phyloP scores from a whole-genome alignment of 2,888 invertebrate genomes.

The Dicycla oo region DNA sequence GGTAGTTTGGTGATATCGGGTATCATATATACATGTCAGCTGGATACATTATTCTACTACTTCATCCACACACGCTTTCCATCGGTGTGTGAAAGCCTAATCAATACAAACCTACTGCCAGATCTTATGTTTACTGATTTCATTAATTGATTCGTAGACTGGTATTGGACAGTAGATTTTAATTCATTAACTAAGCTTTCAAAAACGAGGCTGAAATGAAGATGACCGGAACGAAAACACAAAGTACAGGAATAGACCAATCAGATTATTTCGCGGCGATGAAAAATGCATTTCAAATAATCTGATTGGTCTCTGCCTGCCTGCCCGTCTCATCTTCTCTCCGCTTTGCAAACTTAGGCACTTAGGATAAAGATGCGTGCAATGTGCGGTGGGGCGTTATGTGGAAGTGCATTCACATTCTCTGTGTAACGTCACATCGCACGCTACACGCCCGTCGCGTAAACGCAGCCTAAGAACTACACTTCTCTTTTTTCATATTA shows the following conservation, averaged over 20 bases:
- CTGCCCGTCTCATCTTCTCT: background rate
- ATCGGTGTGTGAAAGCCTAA: background rate
- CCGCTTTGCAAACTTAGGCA: background rate
- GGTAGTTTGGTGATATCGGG: background rate
- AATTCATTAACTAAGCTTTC: background rate
- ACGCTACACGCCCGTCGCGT: background rate
- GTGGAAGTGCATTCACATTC: background rate
- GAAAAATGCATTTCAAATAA: background rate
- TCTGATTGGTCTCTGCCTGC: background rate
- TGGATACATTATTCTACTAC: background rate
- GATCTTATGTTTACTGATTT: background rate
- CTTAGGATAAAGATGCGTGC: background rate
- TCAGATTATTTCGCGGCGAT: background rate
- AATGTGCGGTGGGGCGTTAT: background rate
- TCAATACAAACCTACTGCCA: background rate
- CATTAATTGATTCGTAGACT: background rate
- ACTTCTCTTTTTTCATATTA: background rate
- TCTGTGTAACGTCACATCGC: slow-evolving; percentile 4
- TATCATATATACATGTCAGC: background rate
- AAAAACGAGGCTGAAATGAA: background rate
- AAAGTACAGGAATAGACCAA: background rate
- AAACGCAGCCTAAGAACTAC: background rate
- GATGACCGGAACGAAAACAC: background rate
- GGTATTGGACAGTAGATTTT: background rate
- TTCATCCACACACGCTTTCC: background rate